These are phyloP conservation scores for Oreonectes daqikongensis DNA, from an alignment of 2,797 vertebrate genomes.

Conservation along the genomic window DNA sequence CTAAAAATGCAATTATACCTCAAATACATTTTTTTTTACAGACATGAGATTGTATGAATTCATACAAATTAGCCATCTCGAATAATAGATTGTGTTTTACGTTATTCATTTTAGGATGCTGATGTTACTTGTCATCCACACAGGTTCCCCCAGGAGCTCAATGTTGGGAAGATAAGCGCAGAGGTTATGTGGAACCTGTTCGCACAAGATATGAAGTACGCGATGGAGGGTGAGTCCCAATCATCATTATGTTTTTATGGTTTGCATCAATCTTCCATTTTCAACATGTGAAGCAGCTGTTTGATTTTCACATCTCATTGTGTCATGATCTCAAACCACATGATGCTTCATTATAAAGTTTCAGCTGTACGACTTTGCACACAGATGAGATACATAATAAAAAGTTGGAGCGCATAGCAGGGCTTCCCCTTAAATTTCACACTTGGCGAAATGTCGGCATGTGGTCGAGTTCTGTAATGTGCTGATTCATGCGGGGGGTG, in stretches of 20 bases:
- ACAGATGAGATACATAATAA: constrained; percentile 12
- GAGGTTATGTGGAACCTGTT: constrained; percentile 99
- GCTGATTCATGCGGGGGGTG: constrained; percentile 21
- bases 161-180: constrained; percentile 97
- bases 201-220: constrained; percentile 99
- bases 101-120: not conserved
- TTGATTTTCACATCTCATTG: not conserved
- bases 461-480: constrained; percentile 9
- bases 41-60: no score
- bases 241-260: not conserved
- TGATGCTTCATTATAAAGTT: constrained; percentile 1
- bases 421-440: constrained; percentile 18
- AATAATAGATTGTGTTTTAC: no score
- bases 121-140: constrained; percentile 12
- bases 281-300: not conserved
- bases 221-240: constrained; percentile 91
- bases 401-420: constrained; percentile 21
- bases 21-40: no score
- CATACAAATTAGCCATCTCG: no score
- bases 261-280: not conserved
- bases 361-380: constrained; percentile 10
- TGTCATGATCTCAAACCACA: not conserved
- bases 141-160: constrained; percentile 98
- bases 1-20: no score
- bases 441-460: constrained; percentile 11